Percentiles rank a stretch among this genome's conserved stretches.
Conservation (phyloP, 2,113 vertebrate genomes). For the Pelodiscus sinensis region DNA sequence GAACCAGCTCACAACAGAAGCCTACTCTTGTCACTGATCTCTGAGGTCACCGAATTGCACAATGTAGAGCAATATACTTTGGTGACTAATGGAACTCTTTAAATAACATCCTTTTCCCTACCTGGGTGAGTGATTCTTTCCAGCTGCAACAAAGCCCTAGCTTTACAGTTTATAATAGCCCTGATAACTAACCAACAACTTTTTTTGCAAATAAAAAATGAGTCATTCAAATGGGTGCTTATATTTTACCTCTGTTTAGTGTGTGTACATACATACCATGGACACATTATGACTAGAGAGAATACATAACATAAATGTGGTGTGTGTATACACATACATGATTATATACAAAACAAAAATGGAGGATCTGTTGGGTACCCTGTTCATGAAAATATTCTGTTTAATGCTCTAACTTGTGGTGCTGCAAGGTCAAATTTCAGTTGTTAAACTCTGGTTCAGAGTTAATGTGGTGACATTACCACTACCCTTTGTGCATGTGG, state of each 20-base stretch:
- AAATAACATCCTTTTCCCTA: constrained; percentile 26
- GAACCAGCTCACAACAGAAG: constrained; percentile 29
- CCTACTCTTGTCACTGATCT: constrained; percentile 25
- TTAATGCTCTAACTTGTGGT: background rate
- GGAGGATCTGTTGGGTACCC: background rate
- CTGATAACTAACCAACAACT: background rate
- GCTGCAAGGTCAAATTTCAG: background rate
- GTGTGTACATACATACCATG: background rate
- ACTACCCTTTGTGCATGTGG: background rate
- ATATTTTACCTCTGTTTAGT: background rate
- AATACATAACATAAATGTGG: background rate
- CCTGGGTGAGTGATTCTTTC: background rate
- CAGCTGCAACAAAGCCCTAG: constrained; percentile 16
- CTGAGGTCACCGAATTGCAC: constrained; percentile 30
- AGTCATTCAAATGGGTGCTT: background rate
- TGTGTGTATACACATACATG: rapidly evolving
- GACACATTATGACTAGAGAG: rapidly evolving
- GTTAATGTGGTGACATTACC: background rate
- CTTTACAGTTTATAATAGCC: background rate
- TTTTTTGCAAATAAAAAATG: constrained; percentile 16
- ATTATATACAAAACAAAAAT: background rate
- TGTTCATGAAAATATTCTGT: background rate
- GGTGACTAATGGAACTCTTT: constrained; percentile 46
- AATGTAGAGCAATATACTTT: constrained; percentile 29
- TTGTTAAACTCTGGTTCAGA: background rate